Base-by-base conservation (phyloP, 1,140 invertebrate genomes). In the Psix sp. region DNA sequence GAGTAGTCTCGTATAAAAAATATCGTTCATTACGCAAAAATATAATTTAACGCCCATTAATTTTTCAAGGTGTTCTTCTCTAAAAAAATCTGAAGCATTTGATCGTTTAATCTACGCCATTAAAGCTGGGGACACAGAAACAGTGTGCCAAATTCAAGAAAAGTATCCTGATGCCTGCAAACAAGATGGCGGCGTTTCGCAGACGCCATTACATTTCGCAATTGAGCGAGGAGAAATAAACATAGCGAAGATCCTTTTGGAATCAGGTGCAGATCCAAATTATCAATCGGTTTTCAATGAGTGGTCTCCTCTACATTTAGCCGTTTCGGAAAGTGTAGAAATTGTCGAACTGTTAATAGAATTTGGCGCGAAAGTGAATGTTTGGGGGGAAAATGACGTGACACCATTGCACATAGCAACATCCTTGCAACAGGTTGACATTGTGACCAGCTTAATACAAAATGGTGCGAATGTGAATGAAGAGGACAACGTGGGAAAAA, bases 401-500 rank as follows among this genome's bases (percentile, higher is more conserved):
- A 35, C 33, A 6, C 33, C 33, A 2, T 35, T 35, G 6, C 33
- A 35, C 1, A 1, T 35, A 13, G 33, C 33, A 2, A 13, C 33
- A 5, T 6, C 10, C 13, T 35, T 13, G 2, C n/a, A 13, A 35
- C 33, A 11, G 13, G 13, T 11, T 13, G 33, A 35, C 2, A 14
- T 35, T 13, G 13, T 35, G n/a, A 2, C 33, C 2, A 6, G 33
- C 2, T 6, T 35, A 1, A 13, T 35, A 10, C 33, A 35, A 35
- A 35, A 35, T 13, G 33, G 33, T 11, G 33, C 33, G 1, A 35
- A 35, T 5, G 13, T 35, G 5, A 35, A 35, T 35, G 33, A 35
- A 5, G 33, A 35, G 6, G 33, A 5, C 13, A 11, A 35, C 2
- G 13, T 13, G 1, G 33, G 33, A 5, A 10, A 11, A 35, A 35